A percentile compares a stretch with the other conserved stretches of the same genome.
Conservation (phyloP, 2,888 invertebrate genomes). For the Masnerella sp. region DNA sequence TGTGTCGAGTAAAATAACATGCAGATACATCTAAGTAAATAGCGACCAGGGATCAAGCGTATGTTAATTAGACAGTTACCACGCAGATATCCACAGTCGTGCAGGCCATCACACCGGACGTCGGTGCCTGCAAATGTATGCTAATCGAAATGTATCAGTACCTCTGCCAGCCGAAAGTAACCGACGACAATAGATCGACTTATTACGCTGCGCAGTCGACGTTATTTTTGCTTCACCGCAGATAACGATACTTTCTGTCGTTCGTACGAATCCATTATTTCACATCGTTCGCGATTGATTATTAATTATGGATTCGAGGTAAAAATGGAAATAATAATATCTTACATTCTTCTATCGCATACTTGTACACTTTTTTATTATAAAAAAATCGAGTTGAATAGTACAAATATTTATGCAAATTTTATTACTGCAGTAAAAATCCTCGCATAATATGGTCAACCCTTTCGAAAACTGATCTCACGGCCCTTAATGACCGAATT, state of each 20-base stretch:
- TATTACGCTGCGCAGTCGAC: constrained; percentile 37
- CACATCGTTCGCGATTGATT: too few relatives aligned
- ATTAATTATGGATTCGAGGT: too few relatives aligned
- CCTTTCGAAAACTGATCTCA: too few relatives aligned
- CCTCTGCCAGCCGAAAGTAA: constrained; percentile 68
- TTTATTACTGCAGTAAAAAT: too few relatives aligned
- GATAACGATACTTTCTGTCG: constrained; percentile 30
- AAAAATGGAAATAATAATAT: too few relatives aligned
- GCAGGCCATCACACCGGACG: constrained; percentile 73
- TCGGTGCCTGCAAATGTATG: constrained; percentile 76
- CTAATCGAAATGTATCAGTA: constrained; percentile 77
- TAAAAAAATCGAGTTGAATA: too few relatives aligned
- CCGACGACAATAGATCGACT: constrained; percentile 62
- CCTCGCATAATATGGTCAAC: too few relatives aligned
- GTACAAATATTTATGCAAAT: too few relatives aligned
- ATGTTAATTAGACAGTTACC: constrained; percentile 74
- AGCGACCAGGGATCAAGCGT: constrained; percentile 73
- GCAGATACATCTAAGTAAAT: constrained; percentile 63
- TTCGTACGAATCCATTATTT: too few relatives aligned
- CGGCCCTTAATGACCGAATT: constrained; percentile 32
- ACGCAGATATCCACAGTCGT: constrained; percentile 72
- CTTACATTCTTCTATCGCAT: too few relatives aligned
- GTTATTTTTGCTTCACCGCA: constrained; percentile 28
- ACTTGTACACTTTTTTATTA: too few relatives aligned
- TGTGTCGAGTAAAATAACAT: constrained; percentile 55